These are phyloP conservation scores for Drosophila simulans DNA, from an alignment of 1,140 invertebrate species.

Conservation along the genomic window DNA sequence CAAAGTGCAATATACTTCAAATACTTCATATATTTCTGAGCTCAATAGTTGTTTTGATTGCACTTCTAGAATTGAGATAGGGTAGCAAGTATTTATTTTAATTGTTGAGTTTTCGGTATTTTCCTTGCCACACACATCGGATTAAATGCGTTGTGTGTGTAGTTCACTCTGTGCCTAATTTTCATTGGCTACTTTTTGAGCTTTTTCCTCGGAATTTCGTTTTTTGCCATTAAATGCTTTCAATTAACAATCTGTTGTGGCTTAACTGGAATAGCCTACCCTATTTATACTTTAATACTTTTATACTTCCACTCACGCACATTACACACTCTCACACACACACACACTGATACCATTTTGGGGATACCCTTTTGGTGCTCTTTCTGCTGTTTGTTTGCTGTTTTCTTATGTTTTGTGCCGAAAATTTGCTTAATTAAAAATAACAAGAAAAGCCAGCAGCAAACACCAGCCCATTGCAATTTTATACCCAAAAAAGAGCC, in stretches of 20 bases:
- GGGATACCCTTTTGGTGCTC: slow-evolving; percentile 21
- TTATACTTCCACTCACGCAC: not conserved
- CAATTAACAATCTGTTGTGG: slow-evolving; percentile 69
- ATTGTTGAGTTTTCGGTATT: not conserved
- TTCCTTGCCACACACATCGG: not conserved
- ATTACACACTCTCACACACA: not conserved
- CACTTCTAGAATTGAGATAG: too few species aligned
- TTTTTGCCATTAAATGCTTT: slow-evolving; percentile 65
- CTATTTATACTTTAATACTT: slow-evolving; percentile 49
- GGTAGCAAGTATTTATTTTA: not conserved
- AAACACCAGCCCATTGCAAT: slow-evolving; percentile 19
- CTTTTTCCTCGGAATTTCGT: not conserved
- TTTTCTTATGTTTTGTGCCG: slow-evolving; percentile 70
- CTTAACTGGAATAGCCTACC: slow-evolving; percentile 32
- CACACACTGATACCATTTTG: slow-evolving; percentile 1
- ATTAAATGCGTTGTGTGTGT: not conserved
- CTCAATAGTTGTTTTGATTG: too few species aligned
- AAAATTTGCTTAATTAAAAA: slow-evolving; percentile 83
- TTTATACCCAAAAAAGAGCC: not conserved
- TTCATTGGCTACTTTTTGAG: slow-evolving; percentile 22
- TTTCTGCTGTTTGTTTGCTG: slow-evolving; percentile 50
- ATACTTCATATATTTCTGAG: too few species aligned
- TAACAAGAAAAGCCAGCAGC: slow-evolving; percentile 60
- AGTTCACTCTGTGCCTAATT: slow-evolving; percentile 10
- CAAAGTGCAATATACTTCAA: too few species aligned